A percentile compares a stretch with the other conserved stretches of the same genome.
These are phyloP conservation scores for Sparus aurata DNA, from an alignment of 2,797 vertebrate genomes.

Conservation along the genomic window DNA sequence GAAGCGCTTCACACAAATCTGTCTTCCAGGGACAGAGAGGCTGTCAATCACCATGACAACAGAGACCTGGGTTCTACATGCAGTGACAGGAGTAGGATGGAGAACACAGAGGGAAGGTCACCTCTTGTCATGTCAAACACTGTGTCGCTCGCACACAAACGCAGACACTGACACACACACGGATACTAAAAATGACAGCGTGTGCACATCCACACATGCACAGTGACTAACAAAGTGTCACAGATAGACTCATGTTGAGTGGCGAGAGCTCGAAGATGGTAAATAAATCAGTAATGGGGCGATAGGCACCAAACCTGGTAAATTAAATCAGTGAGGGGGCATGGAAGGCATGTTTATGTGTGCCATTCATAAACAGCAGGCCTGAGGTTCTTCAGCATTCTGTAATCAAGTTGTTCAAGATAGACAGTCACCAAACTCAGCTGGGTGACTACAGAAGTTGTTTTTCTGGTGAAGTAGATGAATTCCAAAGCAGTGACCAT, in stretches of 20 bases:
- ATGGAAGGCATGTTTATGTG: slow-evolving; percentile 72
- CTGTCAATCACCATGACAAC: slow-evolving; percentile 83
- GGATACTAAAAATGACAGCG: slow-evolving; percentile 38
- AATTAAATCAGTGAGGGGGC: slow-evolving; percentile 68
- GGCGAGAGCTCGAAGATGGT: slow-evolving; percentile 57
- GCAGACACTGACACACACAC: slow-evolving; percentile 39
- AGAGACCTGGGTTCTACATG: slow-evolving; percentile 63
- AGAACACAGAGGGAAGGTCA: slow-evolving; percentile 80
- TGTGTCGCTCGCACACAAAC: slow-evolving; percentile 46
- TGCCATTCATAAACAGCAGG: slow-evolving; percentile 67
- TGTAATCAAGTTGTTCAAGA: slow-evolving; percentile 66
- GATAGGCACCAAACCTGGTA: slow-evolving; percentile 62
- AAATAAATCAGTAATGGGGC: slow-evolving; percentile 74
- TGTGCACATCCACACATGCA: slow-evolving; percentile 33
- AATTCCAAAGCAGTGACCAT: slow-evolving; percentile 67
- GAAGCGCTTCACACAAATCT: slow-evolving; percentile 70
- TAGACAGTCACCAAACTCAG: slow-evolving; percentile 32
- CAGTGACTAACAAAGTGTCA: slow-evolving; percentile 46
- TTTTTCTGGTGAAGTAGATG: slow-evolving; percentile 48
- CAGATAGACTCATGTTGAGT: slow-evolving; percentile 67
- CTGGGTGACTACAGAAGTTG: neutral
- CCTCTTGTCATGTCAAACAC: slow-evolving; percentile 80
- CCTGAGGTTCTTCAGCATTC: slow-evolving; percentile 70
- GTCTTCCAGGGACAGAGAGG: slow-evolving; percentile 68
- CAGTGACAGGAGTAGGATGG: slow-evolving; percentile 69